Evolutionary conservation across 2,888 invertebrate genomes (phyloP).

Genomic region (Endotricha flammealis): DNA sequence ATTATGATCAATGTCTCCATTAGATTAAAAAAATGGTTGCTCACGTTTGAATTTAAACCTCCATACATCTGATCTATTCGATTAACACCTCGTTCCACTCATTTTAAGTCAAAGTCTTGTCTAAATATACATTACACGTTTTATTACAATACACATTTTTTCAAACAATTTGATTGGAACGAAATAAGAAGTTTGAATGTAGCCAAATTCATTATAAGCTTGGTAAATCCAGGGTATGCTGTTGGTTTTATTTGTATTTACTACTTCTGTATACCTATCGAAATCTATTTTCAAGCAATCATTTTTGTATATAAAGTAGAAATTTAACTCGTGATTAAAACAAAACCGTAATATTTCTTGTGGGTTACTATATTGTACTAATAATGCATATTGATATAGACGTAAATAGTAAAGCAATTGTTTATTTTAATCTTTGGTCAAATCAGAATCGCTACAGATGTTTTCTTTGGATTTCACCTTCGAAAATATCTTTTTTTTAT

Average conservation of each 20-base stretch:
- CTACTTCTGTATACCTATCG: conserved; percentile 37
- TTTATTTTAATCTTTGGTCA: neutral
- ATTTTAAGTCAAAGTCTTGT: conserved; percentile 42
- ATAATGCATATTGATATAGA: too few species aligned
- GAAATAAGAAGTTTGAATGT: conserved; percentile 81
- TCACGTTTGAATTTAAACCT: conserved; percentile 62
- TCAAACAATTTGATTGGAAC: conserved; percentile 58
- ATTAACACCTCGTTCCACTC: conserved; percentile 47
- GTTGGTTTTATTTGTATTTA: conserved; percentile 34
- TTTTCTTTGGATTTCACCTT: conserved; percentile 9
- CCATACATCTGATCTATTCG: conserved; percentile 72
- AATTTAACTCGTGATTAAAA: too few species aligned
- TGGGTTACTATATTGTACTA: too few species aligned
- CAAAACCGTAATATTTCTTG: too few species aligned
- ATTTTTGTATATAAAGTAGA: too few species aligned
- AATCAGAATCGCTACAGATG: conserved; percentile 6
- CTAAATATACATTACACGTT: conserved; percentile 65
- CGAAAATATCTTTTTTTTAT: too few species aligned
- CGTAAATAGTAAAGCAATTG: too few species aligned
- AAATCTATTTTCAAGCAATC: conserved; percentile 50
- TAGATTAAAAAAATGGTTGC: conserved; percentile 76
- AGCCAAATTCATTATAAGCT: conserved; percentile 88
- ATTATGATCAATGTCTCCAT: conserved; percentile 80
- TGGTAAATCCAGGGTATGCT: conserved; percentile 82
- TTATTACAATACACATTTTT: conserved; percentile 54